phyloP scores from a whole-genome alignment of 2,797 vertebrate genomes.

The Acanthurus tractus region DNA sequence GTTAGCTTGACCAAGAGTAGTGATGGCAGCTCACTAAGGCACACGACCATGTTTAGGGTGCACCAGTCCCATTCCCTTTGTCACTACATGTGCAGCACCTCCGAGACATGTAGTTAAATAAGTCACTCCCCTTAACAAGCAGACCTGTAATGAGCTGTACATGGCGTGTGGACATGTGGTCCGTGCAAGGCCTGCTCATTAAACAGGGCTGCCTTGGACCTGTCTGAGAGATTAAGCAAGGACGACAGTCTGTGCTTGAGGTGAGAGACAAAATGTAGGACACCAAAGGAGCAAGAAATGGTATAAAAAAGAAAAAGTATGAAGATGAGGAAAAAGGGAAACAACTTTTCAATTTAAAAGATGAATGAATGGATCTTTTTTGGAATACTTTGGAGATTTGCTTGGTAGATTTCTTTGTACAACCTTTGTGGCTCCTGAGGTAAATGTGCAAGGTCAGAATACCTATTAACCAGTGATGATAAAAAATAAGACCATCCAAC shows the following conservation, averaged over 20 bases:
- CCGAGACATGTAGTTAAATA: conserved; percentile 50
- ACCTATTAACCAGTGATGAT: conserved; percentile 42
- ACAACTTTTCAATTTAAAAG: conserved; percentile 51
- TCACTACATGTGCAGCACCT: conserved; percentile 42
- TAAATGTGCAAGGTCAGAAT: conserved; percentile 54
- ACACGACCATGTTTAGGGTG: conserved; percentile 1
- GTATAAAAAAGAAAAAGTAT: neutral
- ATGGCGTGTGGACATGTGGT: conserved; percentile 56
- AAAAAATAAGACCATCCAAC: conserved; percentile 44
- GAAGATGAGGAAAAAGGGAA: conserved; percentile 2
- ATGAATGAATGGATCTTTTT: conserved; percentile 43
- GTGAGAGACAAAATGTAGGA: conserved; percentile 62
- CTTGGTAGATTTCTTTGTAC: conserved; percentile 32
- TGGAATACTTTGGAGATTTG: conserved; percentile 35
- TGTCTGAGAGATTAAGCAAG: conserved; percentile 49
- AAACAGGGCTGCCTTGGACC: conserved; percentile 60
- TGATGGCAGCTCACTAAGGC: conserved; percentile 11
- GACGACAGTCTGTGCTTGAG: conserved; percentile 52
- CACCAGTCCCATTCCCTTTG: conserved; percentile 20
- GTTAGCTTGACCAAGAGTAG: conserved; percentile 1
- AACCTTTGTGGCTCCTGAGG: conserved; percentile 31
- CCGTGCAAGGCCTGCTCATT: conserved; percentile 69
- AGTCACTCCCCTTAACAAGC: conserved; percentile 39
- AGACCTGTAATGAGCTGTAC: conserved; percentile 65
- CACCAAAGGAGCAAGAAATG: conserved; percentile 30